Percentiles rank a stretch among this genome's conserved stretches.
These are phyloP conservation scores for Coptodon bakossiorum DNA, from an alignment of 2,113 vertebrate species.

Conservation along the genomic window DNA sequence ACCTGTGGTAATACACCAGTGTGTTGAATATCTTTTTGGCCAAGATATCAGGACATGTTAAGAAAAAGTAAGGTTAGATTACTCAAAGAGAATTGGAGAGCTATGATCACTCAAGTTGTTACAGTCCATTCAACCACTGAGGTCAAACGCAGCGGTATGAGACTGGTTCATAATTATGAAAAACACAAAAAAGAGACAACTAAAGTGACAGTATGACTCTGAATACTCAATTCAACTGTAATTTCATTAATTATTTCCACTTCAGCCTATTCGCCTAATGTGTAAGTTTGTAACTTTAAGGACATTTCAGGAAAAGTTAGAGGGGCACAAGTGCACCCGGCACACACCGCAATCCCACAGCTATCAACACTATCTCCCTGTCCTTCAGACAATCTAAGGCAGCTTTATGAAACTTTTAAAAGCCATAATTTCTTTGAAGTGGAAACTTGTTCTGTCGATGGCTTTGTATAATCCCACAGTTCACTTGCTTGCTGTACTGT, in stretches of 20 bases:
- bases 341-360: neutral
- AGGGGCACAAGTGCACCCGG: neutral
- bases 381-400: neutral
- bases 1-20: neutral
- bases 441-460: conserved; percentile 18
- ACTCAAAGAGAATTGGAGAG: neutral
- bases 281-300: neutral
- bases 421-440: conserved; percentile 36
- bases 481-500: conserved; percentile 30
- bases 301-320: neutral
- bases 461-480: conserved; percentile 36
- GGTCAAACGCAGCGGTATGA: neutral
- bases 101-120: neutral
- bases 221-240: neutral
- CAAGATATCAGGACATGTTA: neutral
- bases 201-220: neutral
- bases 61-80: neutral
- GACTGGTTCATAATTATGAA: neutral
- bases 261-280: neutral
- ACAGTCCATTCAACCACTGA: neutral
- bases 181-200: neutral
- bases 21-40: neutral
- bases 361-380: neutral
- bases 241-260: neutral
- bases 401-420: conserved; percentile 45